These are phyloP conservation scores for Orientallactaga bullata DNA, from an alignment of 2,113 vertebrate genomes.

Conservation along the genomic window DNA sequence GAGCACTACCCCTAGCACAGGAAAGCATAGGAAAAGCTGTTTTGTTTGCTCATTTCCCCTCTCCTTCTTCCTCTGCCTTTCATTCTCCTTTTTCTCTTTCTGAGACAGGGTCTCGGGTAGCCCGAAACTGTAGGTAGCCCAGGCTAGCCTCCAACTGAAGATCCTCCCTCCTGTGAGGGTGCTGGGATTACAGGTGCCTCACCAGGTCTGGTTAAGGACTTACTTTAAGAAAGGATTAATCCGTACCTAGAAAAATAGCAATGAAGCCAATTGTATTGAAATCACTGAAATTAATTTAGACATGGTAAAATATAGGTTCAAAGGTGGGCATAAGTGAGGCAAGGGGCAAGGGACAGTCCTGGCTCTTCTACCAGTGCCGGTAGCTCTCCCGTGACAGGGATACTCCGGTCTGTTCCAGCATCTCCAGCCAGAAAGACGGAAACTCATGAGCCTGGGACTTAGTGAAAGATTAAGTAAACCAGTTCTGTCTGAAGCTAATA, in stretches of 20 bases:
- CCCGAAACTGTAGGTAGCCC: not conserved
- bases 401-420: not conserved
- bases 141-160: not conserved
- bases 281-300: conserved; percentile 33
- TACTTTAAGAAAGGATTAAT: conserved; percentile 22
- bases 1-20: not conserved
- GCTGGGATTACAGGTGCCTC: not conserved
- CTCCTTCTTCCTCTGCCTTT: not conserved
- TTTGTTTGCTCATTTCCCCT: not conserved
- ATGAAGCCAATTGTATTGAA: not conserved
- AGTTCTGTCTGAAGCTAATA: conserved; percentile 39
- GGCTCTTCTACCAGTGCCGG: not conserved
- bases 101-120: not conserved
- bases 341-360: not conserved
- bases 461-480: conserved; percentile 29
- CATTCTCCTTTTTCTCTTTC: not conserved
- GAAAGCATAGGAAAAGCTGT: not conserved
- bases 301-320: not conserved
- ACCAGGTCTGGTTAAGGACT: not conserved
- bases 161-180: not conserved
- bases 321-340: not conserved
- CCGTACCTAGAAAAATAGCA: not conserved
- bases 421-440: not conserved
- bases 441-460: not conserved
- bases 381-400: not conserved